These are phyloP conservation scores for Mycteria americana DNA, from an alignment of 2,797 vertebrate genomes.

Conservation along the genomic window DNA sequence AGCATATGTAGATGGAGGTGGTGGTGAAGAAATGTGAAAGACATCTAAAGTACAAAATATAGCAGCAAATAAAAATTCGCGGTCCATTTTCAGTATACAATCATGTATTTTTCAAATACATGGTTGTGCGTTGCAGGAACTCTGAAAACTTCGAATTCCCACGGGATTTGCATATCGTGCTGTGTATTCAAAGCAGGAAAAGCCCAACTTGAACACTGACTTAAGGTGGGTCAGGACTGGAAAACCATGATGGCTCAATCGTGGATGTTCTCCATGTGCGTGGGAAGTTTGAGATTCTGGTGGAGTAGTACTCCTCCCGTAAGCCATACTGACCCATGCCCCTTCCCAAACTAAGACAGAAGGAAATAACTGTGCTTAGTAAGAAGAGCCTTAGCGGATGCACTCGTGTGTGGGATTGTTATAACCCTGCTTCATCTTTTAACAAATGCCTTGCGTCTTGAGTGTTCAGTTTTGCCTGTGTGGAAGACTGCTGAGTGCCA, in stretches of 20 bases:
- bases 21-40: not conserved
- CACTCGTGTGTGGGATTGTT: not conserved
- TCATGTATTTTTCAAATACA: accelerated
- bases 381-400: not conserved
- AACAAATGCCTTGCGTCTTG: not conserved
- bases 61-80: not conserved
- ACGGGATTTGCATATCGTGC: accelerated
- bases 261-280: accelerated
- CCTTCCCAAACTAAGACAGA: not conserved
- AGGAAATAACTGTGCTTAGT: not conserved
- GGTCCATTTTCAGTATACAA: accelerated
- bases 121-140: not conserved
- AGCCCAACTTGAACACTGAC: accelerated
- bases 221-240: not conserved
- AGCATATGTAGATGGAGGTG: not conserved
- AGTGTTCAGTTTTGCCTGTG: not conserved
- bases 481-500: not conserved
- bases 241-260: accelerated
- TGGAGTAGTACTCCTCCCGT: not conserved
- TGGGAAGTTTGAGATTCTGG: not conserved
- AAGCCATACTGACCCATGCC: not conserved
- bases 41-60: not conserved
- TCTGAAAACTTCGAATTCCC: not conserved
- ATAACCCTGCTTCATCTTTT: not conserved
- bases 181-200: not conserved